Percentiles rank a stretch among this genome's conserved stretches.
phyloP scores from a whole-genome alignment of 2,888 invertebrate species.

The Pseudanteris insignis region DNA sequence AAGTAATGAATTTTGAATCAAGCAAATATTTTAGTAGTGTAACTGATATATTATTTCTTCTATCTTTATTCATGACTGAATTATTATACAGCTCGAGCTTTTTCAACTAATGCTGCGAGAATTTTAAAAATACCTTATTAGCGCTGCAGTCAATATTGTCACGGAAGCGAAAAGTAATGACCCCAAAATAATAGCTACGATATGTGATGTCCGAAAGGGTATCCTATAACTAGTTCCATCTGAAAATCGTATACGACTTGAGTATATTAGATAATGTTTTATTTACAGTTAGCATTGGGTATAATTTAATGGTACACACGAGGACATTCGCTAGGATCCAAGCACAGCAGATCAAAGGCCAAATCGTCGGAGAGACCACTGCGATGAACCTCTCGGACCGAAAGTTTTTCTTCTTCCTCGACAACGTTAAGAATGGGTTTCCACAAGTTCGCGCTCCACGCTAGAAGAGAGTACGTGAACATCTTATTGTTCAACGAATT shows the following conservation, averaged over 20 bases:
- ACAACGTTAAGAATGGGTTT: slow-evolving; percentile 65
- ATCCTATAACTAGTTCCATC: slow-evolving; percentile 50
- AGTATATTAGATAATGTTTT: too few species aligned
- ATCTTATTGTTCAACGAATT: slow-evolving; percentile 60
- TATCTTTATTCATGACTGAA: too few species aligned
- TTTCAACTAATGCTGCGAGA: too few species aligned
- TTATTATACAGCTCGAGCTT: too few species aligned
- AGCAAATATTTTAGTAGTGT: too few species aligned
- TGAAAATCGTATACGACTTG: too few species aligned
- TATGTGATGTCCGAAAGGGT: slow-evolving; percentile 61
- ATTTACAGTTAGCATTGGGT: too few species aligned
- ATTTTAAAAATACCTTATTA: slow-evolving; percentile 59
- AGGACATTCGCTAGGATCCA: slow-evolving; percentile 60
- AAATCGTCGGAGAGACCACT: slow-evolving; percentile 53
- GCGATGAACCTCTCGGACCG: slow-evolving; percentile 48
- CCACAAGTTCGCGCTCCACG: slow-evolving; percentile 65
- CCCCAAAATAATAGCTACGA: slow-evolving; percentile 63
- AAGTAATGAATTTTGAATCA: too few species aligned
- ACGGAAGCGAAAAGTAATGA: slow-evolving; percentile 61
- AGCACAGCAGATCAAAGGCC: slow-evolving; percentile 50
- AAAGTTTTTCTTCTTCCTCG: slow-evolving; percentile 62
- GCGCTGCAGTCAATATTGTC: slow-evolving; percentile 56
- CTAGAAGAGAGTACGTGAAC: slow-evolving; percentile 58
- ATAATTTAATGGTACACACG: slow-evolving; percentile 50
- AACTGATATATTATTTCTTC: too few species aligned